Conservation (phyloP, 2,888 invertebrate species). For the Catocala fraxini region DNA sequence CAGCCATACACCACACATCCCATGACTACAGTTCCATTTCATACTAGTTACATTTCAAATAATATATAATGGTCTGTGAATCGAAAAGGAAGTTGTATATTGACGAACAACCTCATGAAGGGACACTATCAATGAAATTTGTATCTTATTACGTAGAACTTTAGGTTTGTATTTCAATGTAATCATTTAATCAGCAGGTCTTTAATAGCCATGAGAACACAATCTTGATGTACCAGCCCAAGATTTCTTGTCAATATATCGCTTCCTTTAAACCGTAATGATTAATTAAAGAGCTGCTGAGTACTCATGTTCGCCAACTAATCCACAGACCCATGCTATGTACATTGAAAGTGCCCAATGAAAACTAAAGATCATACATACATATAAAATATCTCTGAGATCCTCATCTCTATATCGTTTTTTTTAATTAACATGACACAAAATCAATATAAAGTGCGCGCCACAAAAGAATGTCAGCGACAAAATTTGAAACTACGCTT, state of each 20-base stretch:
- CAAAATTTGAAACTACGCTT: background rate
- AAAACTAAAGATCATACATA: conserved; percentile 37
- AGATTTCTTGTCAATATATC: background rate
- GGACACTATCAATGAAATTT: background rate
- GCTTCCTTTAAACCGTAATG: background rate
- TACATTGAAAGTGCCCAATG: conserved; percentile 17
- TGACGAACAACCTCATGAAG: background rate
- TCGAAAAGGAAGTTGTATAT: background rate
- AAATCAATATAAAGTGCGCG: background rate
- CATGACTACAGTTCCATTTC: conserved; percentile 17
- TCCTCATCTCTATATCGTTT: conserved; percentile 34
- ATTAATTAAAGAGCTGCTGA: background rate
- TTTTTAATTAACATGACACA: conserved; percentile 34
- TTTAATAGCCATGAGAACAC: too few species aligned
- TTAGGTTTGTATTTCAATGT: too few species aligned
- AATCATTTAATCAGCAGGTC: too few species aligned
- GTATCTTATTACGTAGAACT: background rate
- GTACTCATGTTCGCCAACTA: background rate
- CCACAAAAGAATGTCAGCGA: background rate
- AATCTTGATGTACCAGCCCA: too few species aligned
- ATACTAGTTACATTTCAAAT: conserved; percentile 12
- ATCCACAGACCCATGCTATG: conserved; percentile 26
- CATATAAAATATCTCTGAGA: conserved; percentile 42
- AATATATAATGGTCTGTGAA: conserved; percentile 3
- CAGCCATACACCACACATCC: conserved; percentile 18